These are phyloP conservation scores for Pipra filicauda DNA, from an alignment of 2,113 vertebrate species.

Conservation along the genomic window DNA sequence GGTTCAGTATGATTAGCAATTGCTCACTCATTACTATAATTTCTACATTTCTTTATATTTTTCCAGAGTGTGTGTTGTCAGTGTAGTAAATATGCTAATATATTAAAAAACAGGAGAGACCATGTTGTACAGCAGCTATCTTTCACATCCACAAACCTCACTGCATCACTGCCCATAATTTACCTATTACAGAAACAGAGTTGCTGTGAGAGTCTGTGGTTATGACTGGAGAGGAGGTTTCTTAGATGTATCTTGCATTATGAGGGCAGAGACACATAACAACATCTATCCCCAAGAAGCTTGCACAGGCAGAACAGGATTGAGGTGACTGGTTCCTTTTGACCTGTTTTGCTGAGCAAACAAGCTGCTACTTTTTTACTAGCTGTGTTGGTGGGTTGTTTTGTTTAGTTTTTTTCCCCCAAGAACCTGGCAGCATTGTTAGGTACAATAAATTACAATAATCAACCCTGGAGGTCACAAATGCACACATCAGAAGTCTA, in stretches of 20 bases:
- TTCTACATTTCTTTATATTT: background rate
- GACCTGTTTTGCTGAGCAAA: slow-evolving; percentile 1
- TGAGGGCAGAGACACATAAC: background rate
- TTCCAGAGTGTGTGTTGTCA: background rate
- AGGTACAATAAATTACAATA: slow-evolving; percentile 1
- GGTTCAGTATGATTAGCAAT: background rate
- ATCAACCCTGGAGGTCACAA: background rate
- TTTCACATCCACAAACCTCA: background rate
- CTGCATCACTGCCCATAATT: background rate
- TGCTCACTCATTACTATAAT: background rate
- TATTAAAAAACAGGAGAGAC: background rate
- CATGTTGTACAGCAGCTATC: background rate
- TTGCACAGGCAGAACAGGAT: background rate
- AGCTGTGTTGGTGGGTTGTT: background rate
- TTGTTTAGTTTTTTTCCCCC: background rate
- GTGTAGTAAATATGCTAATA: background rate
- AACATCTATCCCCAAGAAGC: background rate
- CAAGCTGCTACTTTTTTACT: background rate
- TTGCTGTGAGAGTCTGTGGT: background rate
- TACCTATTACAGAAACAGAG: background rate
- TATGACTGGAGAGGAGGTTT: background rate
- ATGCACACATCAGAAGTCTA: background rate
- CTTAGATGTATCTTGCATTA: background rate
- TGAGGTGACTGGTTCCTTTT: background rate
- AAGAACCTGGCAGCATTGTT: background rate